Percentiles rank a stretch among this genome's conserved stretches.
Conservation (phyloP, 2,113 vertebrate species). For the Archocentrus centrarchus region DNA sequence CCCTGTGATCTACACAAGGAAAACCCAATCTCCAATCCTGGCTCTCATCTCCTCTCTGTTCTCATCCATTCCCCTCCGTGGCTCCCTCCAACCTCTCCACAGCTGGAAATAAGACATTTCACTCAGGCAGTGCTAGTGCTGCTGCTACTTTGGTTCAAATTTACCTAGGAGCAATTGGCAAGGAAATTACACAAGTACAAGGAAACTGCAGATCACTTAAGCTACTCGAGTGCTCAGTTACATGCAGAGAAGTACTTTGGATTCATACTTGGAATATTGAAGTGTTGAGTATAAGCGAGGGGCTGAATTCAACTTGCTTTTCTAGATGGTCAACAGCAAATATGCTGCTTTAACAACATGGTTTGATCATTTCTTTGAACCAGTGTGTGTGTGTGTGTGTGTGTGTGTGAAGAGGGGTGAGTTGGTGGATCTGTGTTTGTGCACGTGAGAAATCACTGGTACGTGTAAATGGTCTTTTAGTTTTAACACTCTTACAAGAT, state of each 20-base stretch:
- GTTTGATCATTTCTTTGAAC: not conserved
- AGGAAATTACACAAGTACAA: constrained; percentile 49
- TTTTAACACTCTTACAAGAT: not conserved
- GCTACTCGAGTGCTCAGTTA: not conserved
- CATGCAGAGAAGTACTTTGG: constrained; percentile 11
- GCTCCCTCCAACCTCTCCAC: constrained; percentile 20
- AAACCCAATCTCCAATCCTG: constrained; percentile 54
- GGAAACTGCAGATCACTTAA: constrained; percentile 30
- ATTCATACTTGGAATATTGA: not conserved
- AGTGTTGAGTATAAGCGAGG: not conserved
- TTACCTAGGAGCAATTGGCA: constrained; percentile 40
- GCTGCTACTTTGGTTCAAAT: constrained; percentile 36
- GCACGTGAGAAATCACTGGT: not conserved
- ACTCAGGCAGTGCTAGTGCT: not conserved
- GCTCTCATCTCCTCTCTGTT: constrained; percentile 31
- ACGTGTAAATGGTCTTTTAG: not conserved
- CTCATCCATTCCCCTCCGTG: not conserved
- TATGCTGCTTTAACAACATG: not conserved
- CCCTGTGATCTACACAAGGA: constrained; percentile 56
- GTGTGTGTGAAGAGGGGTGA: not conserved
- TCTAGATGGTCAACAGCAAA: not conserved
- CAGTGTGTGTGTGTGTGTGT: not conserved
- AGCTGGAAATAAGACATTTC: constrained; percentile 54
- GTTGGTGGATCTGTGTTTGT: not conserved
- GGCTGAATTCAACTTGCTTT: not conserved